These are phyloP conservation scores for Suricata suricatta DNA, from an alignment of 2,113 vertebrate genomes.

Conservation along the genomic window DNA sequence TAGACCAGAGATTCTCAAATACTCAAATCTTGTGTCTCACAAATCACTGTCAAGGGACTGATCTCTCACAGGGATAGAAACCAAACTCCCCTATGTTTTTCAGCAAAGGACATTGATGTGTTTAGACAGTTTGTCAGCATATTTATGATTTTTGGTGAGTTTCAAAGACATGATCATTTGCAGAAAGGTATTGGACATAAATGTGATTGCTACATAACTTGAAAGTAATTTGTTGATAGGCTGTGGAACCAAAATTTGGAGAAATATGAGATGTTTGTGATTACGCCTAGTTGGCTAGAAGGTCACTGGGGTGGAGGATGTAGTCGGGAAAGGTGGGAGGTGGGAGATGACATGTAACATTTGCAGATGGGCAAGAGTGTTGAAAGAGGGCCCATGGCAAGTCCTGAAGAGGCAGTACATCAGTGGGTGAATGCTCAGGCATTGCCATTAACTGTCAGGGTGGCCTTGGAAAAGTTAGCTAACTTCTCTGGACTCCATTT, in stretches of 20 bases:
- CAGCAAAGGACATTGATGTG: not conserved
- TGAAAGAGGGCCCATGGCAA: not conserved
- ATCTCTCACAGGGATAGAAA: not conserved
- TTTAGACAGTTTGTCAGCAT: constrained; percentile 48
- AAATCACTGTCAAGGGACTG: constrained; percentile 14
- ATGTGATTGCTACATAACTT: not conserved
- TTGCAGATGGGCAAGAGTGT: not conserved
- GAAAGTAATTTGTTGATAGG: constrained; percentile 8
- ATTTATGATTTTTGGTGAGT: constrained; percentile 51
- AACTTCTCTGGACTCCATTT: not conserved
- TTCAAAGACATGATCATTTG: constrained; percentile 35
- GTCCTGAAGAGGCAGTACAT: not conserved
- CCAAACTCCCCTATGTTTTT: not conserved
- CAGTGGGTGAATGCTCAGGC: not conserved
- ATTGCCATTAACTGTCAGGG: not conserved
- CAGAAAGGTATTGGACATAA: constrained; percentile 48
- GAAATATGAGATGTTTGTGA: not conserved
- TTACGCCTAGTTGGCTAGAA: not conserved
- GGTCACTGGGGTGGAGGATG: not conserved
- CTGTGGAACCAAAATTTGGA: not conserved
- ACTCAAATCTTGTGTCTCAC: not conserved
- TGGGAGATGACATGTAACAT: not conserved
- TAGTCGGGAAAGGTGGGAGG: not conserved
- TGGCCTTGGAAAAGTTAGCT: not conserved
- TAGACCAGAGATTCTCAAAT: constrained; percentile 38